These are phyloP conservation scores for Motacilla alba DNA, from an alignment of 2,113 vertebrate genomes.

Conservation along the genomic window DNA sequence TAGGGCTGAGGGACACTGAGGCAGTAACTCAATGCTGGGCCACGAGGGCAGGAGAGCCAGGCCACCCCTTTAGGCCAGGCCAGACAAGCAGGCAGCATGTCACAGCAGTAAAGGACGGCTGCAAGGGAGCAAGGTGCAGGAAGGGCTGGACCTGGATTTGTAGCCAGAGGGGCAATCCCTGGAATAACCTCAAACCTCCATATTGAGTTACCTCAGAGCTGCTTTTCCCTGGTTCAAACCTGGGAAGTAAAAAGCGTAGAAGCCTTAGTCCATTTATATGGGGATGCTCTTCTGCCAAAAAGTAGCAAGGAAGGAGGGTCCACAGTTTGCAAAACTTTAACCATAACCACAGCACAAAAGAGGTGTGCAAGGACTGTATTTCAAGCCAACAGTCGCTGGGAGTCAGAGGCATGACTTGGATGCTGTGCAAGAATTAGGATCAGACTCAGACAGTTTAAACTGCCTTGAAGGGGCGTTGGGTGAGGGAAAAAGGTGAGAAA, in stretches of 20 bases:
- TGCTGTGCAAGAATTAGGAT: background rate
- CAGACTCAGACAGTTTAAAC: background rate
- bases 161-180: background rate
- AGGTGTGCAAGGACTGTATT: background rate
- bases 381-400: background rate
- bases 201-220: background rate
- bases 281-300: background rate
- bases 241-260: background rate
- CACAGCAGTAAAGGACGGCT: background rate
- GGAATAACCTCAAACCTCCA: fast-evolving
- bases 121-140: fast-evolving
- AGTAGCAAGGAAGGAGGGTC: background rate
- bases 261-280: background rate
- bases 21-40: fast-evolving
- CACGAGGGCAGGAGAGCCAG: background rate
- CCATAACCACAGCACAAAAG: background rate
- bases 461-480: background rate
- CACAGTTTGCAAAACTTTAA: background rate
- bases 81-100: background rate
- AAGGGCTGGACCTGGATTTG: background rate
- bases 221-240: background rate
- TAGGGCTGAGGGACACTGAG: background rate
- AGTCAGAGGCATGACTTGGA: background rate
- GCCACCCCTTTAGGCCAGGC: background rate
- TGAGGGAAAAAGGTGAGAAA: background rate